Base-by-base conservation (phyloP, 1,140 invertebrate species). In the Scaptodrosophila lebanonensis region DNA sequence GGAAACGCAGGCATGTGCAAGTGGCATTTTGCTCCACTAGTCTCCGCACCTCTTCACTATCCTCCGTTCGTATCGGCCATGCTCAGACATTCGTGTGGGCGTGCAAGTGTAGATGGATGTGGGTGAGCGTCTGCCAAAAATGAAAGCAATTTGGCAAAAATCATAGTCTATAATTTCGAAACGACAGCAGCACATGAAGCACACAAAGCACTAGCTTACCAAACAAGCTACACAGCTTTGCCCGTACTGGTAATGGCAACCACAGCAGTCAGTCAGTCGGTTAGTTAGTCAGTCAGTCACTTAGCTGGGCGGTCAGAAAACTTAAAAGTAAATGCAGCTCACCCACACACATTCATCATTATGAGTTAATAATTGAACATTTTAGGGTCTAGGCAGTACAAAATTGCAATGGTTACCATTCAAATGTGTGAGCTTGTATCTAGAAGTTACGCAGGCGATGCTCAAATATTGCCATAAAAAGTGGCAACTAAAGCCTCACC, bases 351-450 rank as follows among this genome's bases (percentile, higher is more conserved):
- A 63, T 63, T 17, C 27, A 43, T 50, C 51, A 63, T 75, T 67
- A 56, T 43, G 44, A 51, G 71, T 66, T 75, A 75, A 75, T 75
- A 75, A 75, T 75, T 69, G 65, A 75, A 75, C 50, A 75, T 69
- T 69, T 73, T 60, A 43, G n/a, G 42, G 70, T 52, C 64, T 59
- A 48, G 58, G 35, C 59, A 43, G 52, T 32, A 36, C 45, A 48
- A 42, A 73, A 73, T 54, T 67, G 44, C 64, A 47, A 45, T 51
- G 27, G 52, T 62, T 66, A 29, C 27, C 27, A 29, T 68, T 29
- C 12, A 9, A 20, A 18, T 6, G 30, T 3, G 9, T 32, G 13
- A 4, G 11, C 9, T 30, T 52, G 29, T 38, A 17, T 11, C 22
- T 8, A 47, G 33, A 35, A 22, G 29, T 54, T 27, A 25, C 12